A percentile compares a stretch with the other conserved stretches of the same genome.
phyloP scores from a whole-genome alignment of 2,113 vertebrate species.

The Bucco capensis region DNA sequence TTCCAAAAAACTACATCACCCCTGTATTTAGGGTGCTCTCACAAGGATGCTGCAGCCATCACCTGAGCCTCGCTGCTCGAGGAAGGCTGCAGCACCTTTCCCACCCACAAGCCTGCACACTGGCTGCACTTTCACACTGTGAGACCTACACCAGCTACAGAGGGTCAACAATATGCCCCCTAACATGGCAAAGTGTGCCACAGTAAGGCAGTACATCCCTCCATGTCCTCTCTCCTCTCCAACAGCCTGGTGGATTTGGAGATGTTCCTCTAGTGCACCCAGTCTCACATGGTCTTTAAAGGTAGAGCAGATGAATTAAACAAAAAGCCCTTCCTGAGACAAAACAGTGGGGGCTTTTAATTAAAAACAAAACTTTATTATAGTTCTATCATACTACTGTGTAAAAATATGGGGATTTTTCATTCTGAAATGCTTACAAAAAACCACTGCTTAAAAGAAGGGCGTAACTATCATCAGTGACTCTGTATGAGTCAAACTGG shows the following conservation, averaged over 20 bases:
- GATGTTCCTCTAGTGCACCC: background rate
- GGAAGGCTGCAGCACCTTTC: background rate
- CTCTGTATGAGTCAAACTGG: background rate
- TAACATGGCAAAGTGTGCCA: accelerated
- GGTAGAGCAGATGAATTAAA: background rate
- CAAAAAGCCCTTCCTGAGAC: background rate
- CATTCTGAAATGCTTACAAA: constrained; percentile 22
- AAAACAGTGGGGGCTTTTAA: background rate
- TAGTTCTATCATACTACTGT: background rate
- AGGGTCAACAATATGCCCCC: too few species aligned
- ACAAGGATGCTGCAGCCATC: background rate
- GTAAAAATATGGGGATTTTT: constrained; percentile 47
- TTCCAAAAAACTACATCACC: background rate
- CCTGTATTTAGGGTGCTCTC: background rate
- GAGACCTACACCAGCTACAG: background rate
- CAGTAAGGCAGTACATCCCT: background rate
- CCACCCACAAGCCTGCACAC: accelerated
- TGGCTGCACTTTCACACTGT: accelerated
- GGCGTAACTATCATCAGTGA: background rate
- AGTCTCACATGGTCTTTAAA: accelerated
- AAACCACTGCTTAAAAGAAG: background rate
- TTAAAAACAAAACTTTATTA: constrained; percentile 31
- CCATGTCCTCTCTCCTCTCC: accelerated
- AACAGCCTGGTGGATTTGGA: background rate
- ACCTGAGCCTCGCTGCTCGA: background rate